Evolutionary conservation across 2,797 vertebrate genomes (phyloP).

Genomic region (Clarias fuscus): DNA sequence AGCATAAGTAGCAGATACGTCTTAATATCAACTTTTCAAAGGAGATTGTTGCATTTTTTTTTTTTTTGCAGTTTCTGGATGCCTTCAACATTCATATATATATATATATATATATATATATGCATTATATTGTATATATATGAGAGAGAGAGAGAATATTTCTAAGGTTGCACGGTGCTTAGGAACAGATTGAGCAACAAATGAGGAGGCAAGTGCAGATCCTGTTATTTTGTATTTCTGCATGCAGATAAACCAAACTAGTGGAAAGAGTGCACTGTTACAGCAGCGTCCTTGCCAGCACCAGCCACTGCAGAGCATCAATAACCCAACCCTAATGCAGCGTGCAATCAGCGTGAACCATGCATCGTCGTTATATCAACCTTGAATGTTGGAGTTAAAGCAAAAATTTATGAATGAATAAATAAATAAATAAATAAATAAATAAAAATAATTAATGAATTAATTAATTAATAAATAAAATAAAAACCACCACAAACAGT

Average conservation of each 20-base stretch:
- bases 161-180: background rate
- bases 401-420: no score
- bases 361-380: slow-evolving; percentile 9
- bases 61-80: no score
- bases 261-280: slow-evolving; percentile 35
- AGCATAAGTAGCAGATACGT: no score
- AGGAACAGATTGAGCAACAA: background rate
- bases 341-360: slow-evolving; percentile 33
- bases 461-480: no score
- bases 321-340: slow-evolving; percentile 19
- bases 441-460: no score
- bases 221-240: background rate
- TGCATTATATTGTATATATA: no score
- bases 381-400: background rate
- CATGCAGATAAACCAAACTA: slow-evolving; percentile 34
- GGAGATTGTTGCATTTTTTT: no score
- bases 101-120: no score
- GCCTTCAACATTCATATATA: no score
- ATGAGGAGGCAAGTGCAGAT: background rate
- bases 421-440: no score
- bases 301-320: slow-evolving; percentile 41
- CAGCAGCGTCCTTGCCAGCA: slow-evolving; percentile 39
- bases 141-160: background rate
- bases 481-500: no score
- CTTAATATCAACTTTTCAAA: no score